Conservation (phyloP, 2,797 vertebrate genomes). For the Sparus aurata region DNA sequence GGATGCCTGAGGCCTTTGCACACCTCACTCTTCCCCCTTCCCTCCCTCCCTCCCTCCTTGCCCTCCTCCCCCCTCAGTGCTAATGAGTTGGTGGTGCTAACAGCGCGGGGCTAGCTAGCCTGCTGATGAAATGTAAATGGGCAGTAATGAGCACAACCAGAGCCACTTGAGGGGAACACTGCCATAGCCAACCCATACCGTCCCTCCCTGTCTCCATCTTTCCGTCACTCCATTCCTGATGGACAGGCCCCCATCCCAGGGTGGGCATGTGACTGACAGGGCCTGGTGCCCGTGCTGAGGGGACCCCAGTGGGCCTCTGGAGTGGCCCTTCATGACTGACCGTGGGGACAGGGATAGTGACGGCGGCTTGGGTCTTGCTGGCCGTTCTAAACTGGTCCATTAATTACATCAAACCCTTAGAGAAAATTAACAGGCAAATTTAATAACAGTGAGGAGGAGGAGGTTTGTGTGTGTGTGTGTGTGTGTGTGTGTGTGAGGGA, state of each 20-base stretch:
- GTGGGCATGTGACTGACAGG: constrained; percentile 73
- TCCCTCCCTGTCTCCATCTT: constrained; percentile 58
- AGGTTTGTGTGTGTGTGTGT: constrained; percentile 40
- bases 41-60: constrained; percentile 13
- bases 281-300: constrained; percentile 63
- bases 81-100: constrained; percentile 88
- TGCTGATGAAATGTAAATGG: constrained; percentile 96
- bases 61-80: constrained; percentile 81
- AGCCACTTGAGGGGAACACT: constrained; percentile 86
- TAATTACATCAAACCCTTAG: constrained; percentile 84
- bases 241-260: constrained; percentile 73
- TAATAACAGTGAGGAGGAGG: constrained; percentile 75
- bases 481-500: constrained; percentile 34
- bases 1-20: constrained; percentile 66
- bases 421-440: constrained; percentile 83
- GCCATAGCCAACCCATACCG: constrained; percentile 51
- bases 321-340: constrained; percentile 62
- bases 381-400: constrained; percentile 78
- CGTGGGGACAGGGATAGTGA: constrained; percentile 61
- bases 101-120: constrained; percentile 85
- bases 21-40: constrained; percentile 53
- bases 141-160: constrained; percentile 93
- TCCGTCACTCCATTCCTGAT: constrained; percentile 68
- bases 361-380: constrained; percentile 59
- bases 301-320: constrained; percentile 51